Percentiles rank a stretch among this genome's conserved stretches.
Evolutionary conservation across 2,888 invertebrate species (phyloP).

Genomic region (Tetramorium bicarinatum): DNA sequence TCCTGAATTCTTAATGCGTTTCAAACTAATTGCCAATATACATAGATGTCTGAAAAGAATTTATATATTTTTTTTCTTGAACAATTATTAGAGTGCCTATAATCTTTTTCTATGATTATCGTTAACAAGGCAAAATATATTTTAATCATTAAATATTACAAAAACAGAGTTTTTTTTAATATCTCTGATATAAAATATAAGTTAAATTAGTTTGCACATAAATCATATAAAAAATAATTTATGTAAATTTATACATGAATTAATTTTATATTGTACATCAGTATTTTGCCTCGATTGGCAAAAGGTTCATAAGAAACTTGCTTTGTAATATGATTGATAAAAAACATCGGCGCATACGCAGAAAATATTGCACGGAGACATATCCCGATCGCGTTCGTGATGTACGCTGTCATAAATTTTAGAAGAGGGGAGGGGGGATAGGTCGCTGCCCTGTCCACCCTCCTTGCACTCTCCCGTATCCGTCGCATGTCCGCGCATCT

Average conservation of each 20-base stretch:
- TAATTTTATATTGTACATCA: background rate
- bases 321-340: background rate
- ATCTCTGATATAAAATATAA: too few species aligned
- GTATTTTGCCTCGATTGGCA: background rate
- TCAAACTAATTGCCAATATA: conserved; percentile 43
- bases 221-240: background rate
- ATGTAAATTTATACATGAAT: background rate
- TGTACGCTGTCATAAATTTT: conserved; percentile 54
- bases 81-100: background rate
- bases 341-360: background rate
- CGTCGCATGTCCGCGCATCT: conserved; percentile 69
- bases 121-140: background rate
- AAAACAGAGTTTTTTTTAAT: too few species aligned
- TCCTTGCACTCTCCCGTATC: conserved; percentile 39
- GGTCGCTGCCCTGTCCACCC: conserved; percentile 18
- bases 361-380: background rate
- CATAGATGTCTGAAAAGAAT: background rate
- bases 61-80: background rate
- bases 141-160: background rate
- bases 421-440: background rate
- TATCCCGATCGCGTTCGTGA: conserved; percentile 8
- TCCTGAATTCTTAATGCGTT: conserved; percentile 32
- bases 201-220: background rate
- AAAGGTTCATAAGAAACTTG: background rate
- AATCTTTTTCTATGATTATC: background rate